Percentiles rank a stretch among this genome's conserved stretches.
phyloP scores from a whole-genome alignment of 1,140 invertebrate genomes.

The Penaeus japonicus region DNA sequence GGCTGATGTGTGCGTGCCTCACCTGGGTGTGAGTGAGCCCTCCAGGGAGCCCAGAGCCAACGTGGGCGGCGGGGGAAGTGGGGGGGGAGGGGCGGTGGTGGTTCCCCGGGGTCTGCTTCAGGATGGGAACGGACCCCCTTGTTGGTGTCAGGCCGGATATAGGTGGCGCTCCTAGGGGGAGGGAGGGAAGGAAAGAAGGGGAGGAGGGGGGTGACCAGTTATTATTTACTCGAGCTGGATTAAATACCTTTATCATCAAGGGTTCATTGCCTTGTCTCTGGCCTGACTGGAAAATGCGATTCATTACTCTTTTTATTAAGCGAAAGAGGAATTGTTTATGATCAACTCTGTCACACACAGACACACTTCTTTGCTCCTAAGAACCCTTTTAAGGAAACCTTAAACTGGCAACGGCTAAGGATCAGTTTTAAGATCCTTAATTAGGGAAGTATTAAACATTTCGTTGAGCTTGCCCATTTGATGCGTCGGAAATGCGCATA shows the following conservation, averaged over 20 bases:
- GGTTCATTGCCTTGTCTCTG: too few relatives aligned
- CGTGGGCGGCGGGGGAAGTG: conserved; percentile 24
- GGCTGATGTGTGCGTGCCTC: not conserved
- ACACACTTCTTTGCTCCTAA: not conserved
- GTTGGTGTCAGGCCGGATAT: conserved; percentile 29
- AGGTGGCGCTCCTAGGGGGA: conserved; percentile 42
- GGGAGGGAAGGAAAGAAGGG: not conserved
- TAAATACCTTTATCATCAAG: not conserved
- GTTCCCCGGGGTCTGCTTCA: not conserved
- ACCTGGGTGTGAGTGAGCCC: conserved; percentile 35
- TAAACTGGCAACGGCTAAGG: too few relatives aligned
- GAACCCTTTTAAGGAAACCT: not conserved
- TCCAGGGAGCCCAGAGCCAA: conserved; percentile 45
- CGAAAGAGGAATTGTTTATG: too few relatives aligned
- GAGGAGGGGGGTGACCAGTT: not conserved
- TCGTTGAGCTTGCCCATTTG: too few relatives aligned
- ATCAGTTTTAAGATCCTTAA: too few relatives aligned
- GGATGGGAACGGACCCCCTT: conserved; percentile 25
- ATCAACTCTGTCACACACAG: not conserved
- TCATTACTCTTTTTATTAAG: too few relatives aligned
- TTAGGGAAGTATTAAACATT: too few relatives aligned
- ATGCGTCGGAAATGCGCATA: too few relatives aligned
- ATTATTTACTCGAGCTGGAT: not conserved
- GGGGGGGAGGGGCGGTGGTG: conserved; percentile 26
- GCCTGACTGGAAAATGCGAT: too few relatives aligned